phyloP scores from a whole-genome alignment of 2,113 vertebrate genomes.

The Melierax canorus region DNA sequence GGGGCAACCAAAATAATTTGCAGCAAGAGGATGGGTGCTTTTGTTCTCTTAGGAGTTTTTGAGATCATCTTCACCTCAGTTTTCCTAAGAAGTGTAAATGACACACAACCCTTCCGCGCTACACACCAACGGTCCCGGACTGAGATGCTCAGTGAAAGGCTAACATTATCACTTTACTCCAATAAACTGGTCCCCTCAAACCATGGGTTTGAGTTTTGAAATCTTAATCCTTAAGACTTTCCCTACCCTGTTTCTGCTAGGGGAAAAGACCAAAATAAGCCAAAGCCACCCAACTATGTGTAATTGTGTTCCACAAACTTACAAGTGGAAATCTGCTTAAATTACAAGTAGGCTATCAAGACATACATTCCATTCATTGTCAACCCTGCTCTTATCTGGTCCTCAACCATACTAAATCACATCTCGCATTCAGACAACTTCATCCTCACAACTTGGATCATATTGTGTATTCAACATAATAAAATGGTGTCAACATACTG shows the following conservation, averaged over 20 bases:
- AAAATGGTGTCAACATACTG: not conserved
- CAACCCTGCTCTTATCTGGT: not conserved
- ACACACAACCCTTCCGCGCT: not conserved
- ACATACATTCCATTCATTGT: not conserved
- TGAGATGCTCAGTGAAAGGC: not conserved
- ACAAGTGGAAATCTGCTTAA: not conserved
- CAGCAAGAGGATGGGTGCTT: not conserved
- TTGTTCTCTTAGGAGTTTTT: not conserved
- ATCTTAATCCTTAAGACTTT: not conserved
- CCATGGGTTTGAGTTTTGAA: not conserved
- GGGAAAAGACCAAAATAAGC: not conserved
- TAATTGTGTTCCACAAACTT: not conserved
- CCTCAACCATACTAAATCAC: not conserved
- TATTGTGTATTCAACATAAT: not conserved
- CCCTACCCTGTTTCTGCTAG: not conserved
- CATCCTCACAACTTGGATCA: not conserved
- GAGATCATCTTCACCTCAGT: not conserved
- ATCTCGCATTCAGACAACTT: not conserved
- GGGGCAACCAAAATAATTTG: not conserved
- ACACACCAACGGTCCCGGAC: fast-evolving
- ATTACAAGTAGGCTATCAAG: not conserved
- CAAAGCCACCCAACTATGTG: not conserved
- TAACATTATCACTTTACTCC: not conserved
- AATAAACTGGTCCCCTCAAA: not conserved
- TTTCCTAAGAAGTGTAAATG: not conserved